Percentiles rank a stretch among this genome's conserved stretches.
phyloP scores from a whole-genome alignment of 2,113 vertebrate species.

The Chloropsis cyanopogon region DNA sequence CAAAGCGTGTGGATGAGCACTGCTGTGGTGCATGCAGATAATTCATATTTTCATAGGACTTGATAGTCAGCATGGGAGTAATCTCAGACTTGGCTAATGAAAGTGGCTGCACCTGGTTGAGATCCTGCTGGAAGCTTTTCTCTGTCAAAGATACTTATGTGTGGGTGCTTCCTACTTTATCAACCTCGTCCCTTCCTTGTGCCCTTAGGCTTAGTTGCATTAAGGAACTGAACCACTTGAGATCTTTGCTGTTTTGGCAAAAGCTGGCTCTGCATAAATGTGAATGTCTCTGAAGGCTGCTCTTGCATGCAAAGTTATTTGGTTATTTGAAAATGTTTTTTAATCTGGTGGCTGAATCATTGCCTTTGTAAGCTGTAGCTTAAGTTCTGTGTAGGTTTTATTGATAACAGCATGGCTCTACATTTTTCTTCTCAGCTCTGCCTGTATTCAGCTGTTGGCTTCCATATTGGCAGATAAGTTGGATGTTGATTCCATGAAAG shows the following conservation, averaged over 20 bases:
- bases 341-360: neutral
- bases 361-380: neutral
- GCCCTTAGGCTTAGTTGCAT: neutral
- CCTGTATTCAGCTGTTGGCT: neutral
- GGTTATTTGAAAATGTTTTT: neutral
- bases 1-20: neutral
- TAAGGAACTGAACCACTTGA: conserved; percentile 5
- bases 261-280: neutral
- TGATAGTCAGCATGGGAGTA: conserved; percentile 25
- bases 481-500: neutral
- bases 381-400: neutral
- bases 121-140: conserved; percentile 36
- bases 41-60: conserved; percentile 35
- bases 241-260: neutral
- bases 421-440: neutral
- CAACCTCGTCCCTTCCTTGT: neutral
- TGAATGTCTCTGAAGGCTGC: neutral
- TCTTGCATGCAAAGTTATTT: neutral
- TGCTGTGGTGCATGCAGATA: neutral
- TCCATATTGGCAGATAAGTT: neutral
- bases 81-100: conserved; percentile 41
- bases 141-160: conserved; percentile 10
- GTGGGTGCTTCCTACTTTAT: neutral
- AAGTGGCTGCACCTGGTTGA: conserved; percentile 49
- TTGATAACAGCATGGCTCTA: neutral